A percentile compares a stretch with the other conserved stretches of the same genome.
phyloP scores from a whole-genome alignment of 1,140 invertebrate species.

The Aphaenogaster ashmeadi region DNA sequence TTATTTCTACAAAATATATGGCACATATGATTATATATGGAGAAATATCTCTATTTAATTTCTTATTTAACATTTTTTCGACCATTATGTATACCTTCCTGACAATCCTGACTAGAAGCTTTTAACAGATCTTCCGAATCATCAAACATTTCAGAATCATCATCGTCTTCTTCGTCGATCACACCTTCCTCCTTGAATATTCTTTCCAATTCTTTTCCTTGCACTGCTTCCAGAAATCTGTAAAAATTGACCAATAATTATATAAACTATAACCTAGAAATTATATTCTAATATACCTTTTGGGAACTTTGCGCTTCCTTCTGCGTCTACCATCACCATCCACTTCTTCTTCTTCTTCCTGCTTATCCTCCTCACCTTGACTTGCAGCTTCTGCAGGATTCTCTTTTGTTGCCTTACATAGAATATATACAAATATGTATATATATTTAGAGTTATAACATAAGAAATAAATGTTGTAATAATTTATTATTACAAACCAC shows the following conservation, averaged over 20 bases:
- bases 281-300: conserved; percentile 80
- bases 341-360: conserved; percentile 85
- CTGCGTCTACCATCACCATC: conserved; percentile 89
- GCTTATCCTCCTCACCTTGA: conserved; percentile 85
- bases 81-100: conserved; percentile 77
- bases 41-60: background rate
- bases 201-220: conserved; percentile 92
- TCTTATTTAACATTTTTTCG: background rate
- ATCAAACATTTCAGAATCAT: conserved; percentile 74
- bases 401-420: conserved; percentile 76
- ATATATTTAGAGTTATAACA: conserved; percentile 24
- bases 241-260: conserved; percentile 37
- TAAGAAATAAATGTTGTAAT: conserved; percentile 18
- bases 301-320: conserved; percentile 89
- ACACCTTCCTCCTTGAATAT: conserved; percentile 92
- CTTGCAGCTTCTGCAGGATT: conserved; percentile 77
- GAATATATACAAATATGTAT: conserved; percentile 61
- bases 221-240: conserved; percentile 90
- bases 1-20: conserved; percentile 86
- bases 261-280: background rate
- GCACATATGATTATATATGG: background rate
- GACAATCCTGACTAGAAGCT: conserved; percentile 78
- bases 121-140: conserved; percentile 74
- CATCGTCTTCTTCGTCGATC: conserved; percentile 89
- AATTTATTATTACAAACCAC: conserved; percentile 73